phyloP scores from a whole-genome alignment of 2,797 vertebrate species.

The Prionace glauca region DNA sequence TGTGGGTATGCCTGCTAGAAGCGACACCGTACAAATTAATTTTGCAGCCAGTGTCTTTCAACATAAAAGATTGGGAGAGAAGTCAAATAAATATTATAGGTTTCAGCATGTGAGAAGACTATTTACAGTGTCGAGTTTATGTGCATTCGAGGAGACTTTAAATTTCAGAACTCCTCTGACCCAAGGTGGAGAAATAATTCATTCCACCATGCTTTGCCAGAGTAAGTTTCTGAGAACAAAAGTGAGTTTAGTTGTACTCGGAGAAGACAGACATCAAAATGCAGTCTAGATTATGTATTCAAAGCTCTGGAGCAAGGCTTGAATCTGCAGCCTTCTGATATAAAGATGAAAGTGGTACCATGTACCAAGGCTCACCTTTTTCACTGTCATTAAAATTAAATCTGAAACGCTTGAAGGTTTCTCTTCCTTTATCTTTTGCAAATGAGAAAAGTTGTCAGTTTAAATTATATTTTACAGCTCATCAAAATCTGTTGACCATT shows the following conservation, averaged over 20 bases:
- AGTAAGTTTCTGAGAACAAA: not conserved
- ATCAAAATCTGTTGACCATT: not conserved
- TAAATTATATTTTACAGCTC: not conserved
- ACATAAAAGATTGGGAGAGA: not conserved
- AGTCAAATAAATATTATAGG: not conserved
- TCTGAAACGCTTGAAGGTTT: not conserved
- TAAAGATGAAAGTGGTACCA: not conserved
- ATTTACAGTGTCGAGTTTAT: not conserved
- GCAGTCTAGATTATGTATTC: too few species aligned
- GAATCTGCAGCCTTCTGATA: not conserved
- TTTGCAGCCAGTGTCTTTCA: not conserved
- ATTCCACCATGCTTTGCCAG: not conserved
- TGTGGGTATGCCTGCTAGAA: too few species aligned
- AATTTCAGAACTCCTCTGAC: not conserved
- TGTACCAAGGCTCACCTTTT: not conserved
- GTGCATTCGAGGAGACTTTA: not conserved
- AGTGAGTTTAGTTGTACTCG: not conserved
- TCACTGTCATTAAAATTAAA: not conserved
- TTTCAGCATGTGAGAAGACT: not conserved
- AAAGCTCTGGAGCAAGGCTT: not conserved
- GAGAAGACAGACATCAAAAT: not conserved
- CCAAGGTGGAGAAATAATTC: not conserved
- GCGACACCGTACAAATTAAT: too few species aligned
- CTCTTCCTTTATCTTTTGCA: not conserved
- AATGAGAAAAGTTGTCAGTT: not conserved